Evolutionary conservation across 2,888 invertebrate genomes (phyloP).

Genomic region (Oligia strigilis): DNA sequence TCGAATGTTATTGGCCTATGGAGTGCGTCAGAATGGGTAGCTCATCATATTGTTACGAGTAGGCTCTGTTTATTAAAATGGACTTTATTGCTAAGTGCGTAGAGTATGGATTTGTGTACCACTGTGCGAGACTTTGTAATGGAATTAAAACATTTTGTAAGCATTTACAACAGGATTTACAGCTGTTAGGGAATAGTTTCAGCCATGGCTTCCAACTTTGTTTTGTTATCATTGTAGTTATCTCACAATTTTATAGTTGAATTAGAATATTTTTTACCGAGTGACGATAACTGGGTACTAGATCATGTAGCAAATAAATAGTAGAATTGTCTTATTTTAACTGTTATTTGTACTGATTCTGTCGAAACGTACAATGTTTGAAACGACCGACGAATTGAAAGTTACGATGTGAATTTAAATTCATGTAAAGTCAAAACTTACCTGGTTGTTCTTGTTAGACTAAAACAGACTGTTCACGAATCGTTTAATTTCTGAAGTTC

Average conservation of each 20-base stretch:
- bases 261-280: slow-evolving; percentile 71
- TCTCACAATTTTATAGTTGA: slow-evolving; percentile 56
- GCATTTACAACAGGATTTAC: slow-evolving; percentile 68
- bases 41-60: slow-evolving; percentile 40
- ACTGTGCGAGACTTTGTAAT: slow-evolving; percentile 77
- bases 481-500: slow-evolving; percentile 47
- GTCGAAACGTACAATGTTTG: slow-evolving; percentile 41
- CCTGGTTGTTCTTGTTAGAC: slow-evolving; percentile 51
- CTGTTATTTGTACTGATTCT: slow-evolving; percentile 60
- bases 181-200: slow-evolving; percentile 59
- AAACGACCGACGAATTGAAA: slow-evolving; percentile 43
- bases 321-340: slow-evolving; percentile 59
- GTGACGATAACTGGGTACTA: slow-evolving; percentile 72
- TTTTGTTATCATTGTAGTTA: slow-evolving; percentile 49
- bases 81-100: slow-evolving; percentile 54
- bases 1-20: slow-evolving; percentile 57
- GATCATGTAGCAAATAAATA: slow-evolving; percentile 65
- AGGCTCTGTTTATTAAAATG: slow-evolving; percentile 49
- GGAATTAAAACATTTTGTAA: slow-evolving; percentile 77
- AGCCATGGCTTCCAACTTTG: slow-evolving; percentile 51
- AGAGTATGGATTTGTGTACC: slow-evolving; percentile 81
- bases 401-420: slow-evolving; percentile 43
- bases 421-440: slow-evolving; percentile 23
- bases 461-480: slow-evolving; percentile 44
- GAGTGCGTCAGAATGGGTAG: slow-evolving; percentile 38